phyloP scores from a whole-genome alignment of 2,797 vertebrate species.

The Lepilemur septentrionalis region DNA sequence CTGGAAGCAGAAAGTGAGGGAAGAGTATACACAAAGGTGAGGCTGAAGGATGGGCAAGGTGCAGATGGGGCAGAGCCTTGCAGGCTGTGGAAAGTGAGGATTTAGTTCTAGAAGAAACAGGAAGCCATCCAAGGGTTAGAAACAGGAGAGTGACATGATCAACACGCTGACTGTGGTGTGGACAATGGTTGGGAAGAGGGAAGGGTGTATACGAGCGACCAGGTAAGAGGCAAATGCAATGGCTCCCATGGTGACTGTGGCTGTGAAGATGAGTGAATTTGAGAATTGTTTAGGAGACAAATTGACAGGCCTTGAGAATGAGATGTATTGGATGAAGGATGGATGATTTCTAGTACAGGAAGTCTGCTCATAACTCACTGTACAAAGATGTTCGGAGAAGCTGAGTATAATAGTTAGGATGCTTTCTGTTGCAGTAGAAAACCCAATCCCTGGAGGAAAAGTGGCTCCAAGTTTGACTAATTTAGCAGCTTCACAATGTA shows the following conservation, averaged over 20 bases:
- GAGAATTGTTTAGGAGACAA: background rate
- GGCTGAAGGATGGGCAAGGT: background rate
- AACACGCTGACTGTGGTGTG: background rate
- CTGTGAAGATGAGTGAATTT: background rate
- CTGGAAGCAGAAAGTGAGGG: background rate
- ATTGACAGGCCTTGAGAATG: background rate
- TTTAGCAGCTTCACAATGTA: background rate
- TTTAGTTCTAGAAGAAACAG: background rate
- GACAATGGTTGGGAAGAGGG: background rate
- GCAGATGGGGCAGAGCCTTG: background rate
- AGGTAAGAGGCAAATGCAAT: background rate
- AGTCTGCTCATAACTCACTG: background rate
- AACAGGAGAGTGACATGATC: background rate
- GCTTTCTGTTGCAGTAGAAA: background rate
- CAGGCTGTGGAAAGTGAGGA: fast-evolving
- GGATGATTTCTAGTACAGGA: background rate
- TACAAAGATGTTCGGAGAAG: background rate
- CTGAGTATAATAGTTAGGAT: background rate
- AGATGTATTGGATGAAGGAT: background rate
- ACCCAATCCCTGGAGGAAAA: background rate
- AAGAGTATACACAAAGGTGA: background rate
- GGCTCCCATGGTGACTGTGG: background rate
- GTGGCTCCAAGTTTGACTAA: background rate
- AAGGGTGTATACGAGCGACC: background rate
- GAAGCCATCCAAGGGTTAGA: background rate